A percentile compares a stretch with the other conserved stretches of the same genome.
Evolutionary conservation across 1,140 invertebrate species (phyloP).

Genomic region (Aphelinus certus): DNA sequence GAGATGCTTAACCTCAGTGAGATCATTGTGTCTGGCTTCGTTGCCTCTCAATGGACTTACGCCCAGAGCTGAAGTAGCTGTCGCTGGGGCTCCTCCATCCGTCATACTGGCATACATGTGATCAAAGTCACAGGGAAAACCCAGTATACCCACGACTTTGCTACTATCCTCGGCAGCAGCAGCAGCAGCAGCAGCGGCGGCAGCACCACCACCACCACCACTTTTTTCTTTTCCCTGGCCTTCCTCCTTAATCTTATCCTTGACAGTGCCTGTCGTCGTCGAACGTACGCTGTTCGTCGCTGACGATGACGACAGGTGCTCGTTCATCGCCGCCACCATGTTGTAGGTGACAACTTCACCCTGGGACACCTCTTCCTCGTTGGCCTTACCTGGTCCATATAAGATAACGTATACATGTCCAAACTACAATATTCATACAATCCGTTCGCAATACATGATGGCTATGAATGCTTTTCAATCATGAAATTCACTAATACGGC

Average conservation of each 20-base stretch:
- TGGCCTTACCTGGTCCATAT: slow-evolving; percentile 28
- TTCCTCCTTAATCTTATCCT: slow-evolving; percentile 33
- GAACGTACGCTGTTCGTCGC: slow-evolving; percentile 55
- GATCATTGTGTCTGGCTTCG: slow-evolving; percentile 63
- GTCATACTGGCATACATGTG: slow-evolving; percentile 69
- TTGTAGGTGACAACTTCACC: slow-evolving; percentile 48
- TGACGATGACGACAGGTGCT: slow-evolving; percentile 60
- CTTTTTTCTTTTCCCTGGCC: slow-evolving; percentile 32
- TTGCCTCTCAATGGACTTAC: slow-evolving; percentile 58
- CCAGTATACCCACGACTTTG: slow-evolving; percentile 57
- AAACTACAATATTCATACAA: neutral
- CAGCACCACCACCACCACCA: neutral
- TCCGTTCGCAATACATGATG: neutral
- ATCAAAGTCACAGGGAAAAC: slow-evolving; percentile 66
- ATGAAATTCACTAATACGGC: no score
- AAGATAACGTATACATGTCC: slow-evolving; percentile 2
- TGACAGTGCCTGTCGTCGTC: slow-evolving; percentile 38
- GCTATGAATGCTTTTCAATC: neutral
- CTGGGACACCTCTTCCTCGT: slow-evolving; percentile 42
- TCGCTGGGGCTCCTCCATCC: slow-evolving; percentile 54
- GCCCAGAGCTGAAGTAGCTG: slow-evolving; percentile 55
- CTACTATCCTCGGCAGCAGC: slow-evolving; percentile 37
- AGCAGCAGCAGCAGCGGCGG: slow-evolving; percentile 14
- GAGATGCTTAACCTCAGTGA: slow-evolving; percentile 70
- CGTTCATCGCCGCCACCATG: slow-evolving; percentile 66